Conservation (phyloP, 2,888 invertebrate species). For the Anarsia innoxiella region DNA sequence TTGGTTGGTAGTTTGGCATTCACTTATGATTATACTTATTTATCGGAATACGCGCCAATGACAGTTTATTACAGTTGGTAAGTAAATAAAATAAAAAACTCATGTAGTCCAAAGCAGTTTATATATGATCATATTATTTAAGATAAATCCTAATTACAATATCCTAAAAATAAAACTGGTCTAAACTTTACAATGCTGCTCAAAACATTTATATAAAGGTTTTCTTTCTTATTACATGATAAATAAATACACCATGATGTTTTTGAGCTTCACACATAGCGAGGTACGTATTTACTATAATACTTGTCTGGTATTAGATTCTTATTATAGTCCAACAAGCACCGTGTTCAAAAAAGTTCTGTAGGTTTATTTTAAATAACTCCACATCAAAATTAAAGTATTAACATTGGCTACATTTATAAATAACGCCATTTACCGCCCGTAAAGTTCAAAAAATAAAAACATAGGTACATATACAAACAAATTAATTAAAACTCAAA, state of each 20-base stretch:
- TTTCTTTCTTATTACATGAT: conserved; percentile 62
- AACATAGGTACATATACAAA: too few relatives aligned
- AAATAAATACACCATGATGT: conserved; percentile 43
- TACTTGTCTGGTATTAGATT: conserved; percentile 34
- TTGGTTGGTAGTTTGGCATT: too few relatives aligned
- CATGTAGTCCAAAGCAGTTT: conserved; percentile 38
- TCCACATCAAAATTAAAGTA: too few relatives aligned
- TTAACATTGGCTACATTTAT: too few relatives aligned
- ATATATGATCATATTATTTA: conserved; percentile 22
- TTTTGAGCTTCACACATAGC: conserved; percentile 46
- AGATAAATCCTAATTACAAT: conserved; percentile 41
- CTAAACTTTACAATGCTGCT: conserved; percentile 45
- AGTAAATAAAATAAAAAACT: background rate
- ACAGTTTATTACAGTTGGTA: too few relatives aligned
- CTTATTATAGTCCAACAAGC: conserved; percentile 8
- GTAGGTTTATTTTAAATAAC: too few relatives aligned
- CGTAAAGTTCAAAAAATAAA: too few relatives aligned
- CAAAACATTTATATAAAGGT: conserved; percentile 43
- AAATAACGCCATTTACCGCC: too few relatives aligned
- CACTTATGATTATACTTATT: too few relatives aligned
- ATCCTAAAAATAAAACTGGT: conserved; percentile 60
- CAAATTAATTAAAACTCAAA: too few relatives aligned
- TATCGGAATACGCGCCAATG: too few relatives aligned
- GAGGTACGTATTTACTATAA: conserved; percentile 39
- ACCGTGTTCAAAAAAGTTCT: background rate